These are phyloP conservation scores for Psittacula cyanocephala DNA, from an alignment of 2,113 vertebrate genomes.

Conservation along the genomic window DNA sequence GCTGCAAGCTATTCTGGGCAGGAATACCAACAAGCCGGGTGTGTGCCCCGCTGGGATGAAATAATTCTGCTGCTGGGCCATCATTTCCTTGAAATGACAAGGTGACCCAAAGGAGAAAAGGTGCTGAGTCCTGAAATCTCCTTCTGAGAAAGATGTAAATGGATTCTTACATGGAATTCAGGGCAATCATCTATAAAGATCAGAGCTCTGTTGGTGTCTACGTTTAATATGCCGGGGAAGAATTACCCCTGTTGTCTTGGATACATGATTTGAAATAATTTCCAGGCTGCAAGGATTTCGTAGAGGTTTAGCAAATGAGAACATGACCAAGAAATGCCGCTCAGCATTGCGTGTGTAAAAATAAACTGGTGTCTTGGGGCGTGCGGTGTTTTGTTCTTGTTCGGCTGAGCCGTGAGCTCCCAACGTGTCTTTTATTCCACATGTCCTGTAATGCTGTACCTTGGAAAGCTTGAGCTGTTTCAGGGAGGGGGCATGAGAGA, in stretches of 20 bases:
- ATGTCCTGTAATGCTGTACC: background rate
- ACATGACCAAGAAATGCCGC: background rate
- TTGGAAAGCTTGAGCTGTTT: background rate
- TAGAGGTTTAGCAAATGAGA: conserved; percentile 23
- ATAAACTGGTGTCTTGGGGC: background rate
- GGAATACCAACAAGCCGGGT: background rate
- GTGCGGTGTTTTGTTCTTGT: background rate
- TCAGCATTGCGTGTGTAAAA: background rate
- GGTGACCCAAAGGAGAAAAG: conserved; percentile 3
- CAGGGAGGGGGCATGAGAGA: background rate
- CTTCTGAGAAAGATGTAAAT: background rate
- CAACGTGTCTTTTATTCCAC: background rate
- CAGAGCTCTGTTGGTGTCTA: background rate
- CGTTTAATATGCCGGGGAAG: background rate
- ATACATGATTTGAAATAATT: conserved; percentile 12
- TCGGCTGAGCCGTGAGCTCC: background rate
- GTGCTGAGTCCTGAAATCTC: background rate
- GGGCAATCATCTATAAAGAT: background rate
- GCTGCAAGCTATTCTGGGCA: conserved; percentile 27
- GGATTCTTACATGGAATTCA: background rate
- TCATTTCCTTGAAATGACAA: background rate
- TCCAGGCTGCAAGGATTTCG: background rate
- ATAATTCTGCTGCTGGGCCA: background rate
- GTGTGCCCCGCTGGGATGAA: background rate
- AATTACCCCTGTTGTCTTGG: conserved; percentile 55